Evolutionary conservation across 2,888 invertebrate genomes (phyloP).

Genomic region (Gisinianus flammeolus): DNA sequence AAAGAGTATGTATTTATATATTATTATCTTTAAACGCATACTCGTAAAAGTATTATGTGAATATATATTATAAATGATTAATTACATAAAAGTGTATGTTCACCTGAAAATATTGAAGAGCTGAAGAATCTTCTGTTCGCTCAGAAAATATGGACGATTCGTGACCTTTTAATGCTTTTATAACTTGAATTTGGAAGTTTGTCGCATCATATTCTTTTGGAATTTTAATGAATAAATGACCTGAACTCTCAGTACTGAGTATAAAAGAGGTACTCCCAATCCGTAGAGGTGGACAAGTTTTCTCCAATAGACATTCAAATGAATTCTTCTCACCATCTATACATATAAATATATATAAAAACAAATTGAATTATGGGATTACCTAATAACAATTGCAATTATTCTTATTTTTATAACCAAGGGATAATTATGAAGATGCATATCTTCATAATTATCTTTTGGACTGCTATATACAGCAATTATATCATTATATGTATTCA

Average conservation of each 20-base stretch:
- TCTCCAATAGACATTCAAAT: constrained; percentile 43
- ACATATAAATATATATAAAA: too few species aligned
- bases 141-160: constrained; percentile 87
- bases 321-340: constrained; percentile 7
- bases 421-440: too few species aligned
- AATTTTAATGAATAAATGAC: constrained; percentile 31
- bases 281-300: constrained; percentile 47
- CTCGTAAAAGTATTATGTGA: too few species aligned
- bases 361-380: too few species aligned
- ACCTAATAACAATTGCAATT: too few species aligned
- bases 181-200: constrained; percentile 75
- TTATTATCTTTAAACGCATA: too few species aligned
- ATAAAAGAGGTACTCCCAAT: constrained; percentile 53
- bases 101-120: constrained; percentile 93
- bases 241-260: constrained; percentile 39
- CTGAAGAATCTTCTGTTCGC: constrained; percentile 96
- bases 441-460: too few species aligned
- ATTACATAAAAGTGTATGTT: constrained; percentile 3
- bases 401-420: too few species aligned
- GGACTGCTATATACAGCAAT: too few species aligned
- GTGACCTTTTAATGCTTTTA: constrained; percentile 65
- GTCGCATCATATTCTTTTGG: constrained; percentile 65
- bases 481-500: too few species aligned
- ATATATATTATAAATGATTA: too few species aligned
- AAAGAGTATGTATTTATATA: too few species aligned